phyloP scores from a whole-genome alignment of 2,113 vertebrate species.

The Podarcis raffonei region DNA sequence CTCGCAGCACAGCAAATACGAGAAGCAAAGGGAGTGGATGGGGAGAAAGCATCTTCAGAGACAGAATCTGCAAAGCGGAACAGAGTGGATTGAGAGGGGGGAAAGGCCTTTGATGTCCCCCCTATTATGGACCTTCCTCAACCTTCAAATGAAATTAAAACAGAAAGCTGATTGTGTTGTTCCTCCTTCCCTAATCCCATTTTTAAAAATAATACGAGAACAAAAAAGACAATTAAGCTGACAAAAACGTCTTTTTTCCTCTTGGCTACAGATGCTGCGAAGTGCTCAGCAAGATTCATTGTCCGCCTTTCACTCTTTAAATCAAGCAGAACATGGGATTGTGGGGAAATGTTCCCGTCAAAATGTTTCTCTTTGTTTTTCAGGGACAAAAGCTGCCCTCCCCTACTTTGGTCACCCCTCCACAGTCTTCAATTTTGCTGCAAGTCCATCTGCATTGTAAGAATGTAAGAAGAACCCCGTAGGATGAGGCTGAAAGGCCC shows the following conservation, averaged over 20 bases:
- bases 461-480: no score
- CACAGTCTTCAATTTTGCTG: neutral
- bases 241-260: slow-evolving; percentile 7
- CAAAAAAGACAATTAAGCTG: slow-evolving; percentile 8
- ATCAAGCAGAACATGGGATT: slow-evolving; percentile 15
- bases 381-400: neutral
- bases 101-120: slow-evolving; percentile 3
- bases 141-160: slow-evolving; percentile 26
- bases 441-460: neutral
- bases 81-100: neutral
- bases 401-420: neutral
- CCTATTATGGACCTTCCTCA: slow-evolving; percentile 4
- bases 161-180: slow-evolving; percentile 11
- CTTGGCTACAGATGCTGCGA: slow-evolving; percentile 25
- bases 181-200: slow-evolving; percentile 24
- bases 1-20: neutral
- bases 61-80: neutral
- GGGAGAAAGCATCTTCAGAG: neutral
- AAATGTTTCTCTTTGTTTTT: slow-evolving; percentile 5
- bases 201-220: slow-evolving; percentile 26
- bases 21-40: neutral
- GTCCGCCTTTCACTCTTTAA: slow-evolving; percentile 31
- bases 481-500: no score
- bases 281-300: slow-evolving; percentile 21
- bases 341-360: neutral